A percentile compares a stretch with the other conserved stretches of the same genome.
Evolutionary conservation across 2,888 invertebrate genomes (phyloP).

Genomic region (Smittia sp.): DNA sequence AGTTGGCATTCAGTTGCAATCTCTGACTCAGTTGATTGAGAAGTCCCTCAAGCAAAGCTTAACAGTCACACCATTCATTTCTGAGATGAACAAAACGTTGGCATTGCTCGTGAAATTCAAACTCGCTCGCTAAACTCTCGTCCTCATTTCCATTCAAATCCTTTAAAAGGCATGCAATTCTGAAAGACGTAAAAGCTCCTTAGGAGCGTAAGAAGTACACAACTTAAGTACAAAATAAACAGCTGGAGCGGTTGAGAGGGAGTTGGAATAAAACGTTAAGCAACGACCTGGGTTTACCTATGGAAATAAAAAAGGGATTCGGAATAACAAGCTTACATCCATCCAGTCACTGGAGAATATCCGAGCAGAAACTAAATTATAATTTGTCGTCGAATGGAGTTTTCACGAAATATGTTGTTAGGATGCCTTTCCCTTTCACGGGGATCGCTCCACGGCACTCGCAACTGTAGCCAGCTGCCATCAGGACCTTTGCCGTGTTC

Average conservation of each 20-base stretch:
- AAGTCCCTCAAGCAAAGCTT: too few relatives aligned
- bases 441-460: conserved; percentile 89
- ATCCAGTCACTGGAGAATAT: background rate
- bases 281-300: background rate
- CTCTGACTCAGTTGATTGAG: too few relatives aligned
- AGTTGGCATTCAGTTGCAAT: too few relatives aligned
- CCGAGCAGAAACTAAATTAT: conserved; percentile 2
- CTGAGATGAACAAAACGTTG: too few relatives aligned
- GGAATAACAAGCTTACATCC: background rate
- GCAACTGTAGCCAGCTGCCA: conserved; percentile 80
- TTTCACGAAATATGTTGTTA: conserved; percentile 89
- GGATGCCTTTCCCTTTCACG: conserved; percentile 91
- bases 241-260: background rate
- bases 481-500: conserved; percentile 77
- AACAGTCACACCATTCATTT: too few relatives aligned
- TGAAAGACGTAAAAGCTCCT: background rate
- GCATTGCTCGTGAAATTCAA: too few relatives aligned
- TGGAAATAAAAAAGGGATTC: conserved; percentile 3
- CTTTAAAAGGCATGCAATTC: background rate
- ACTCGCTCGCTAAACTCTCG: background rate
- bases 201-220: background rate
- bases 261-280: background rate
- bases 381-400: conserved; percentile 66
- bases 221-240: conserved; percentile 8
- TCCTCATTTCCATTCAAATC: conserved; percentile 1